Conservation (phyloP, 1,140 invertebrate genomes). For the Campoletis sonorensis region DNA sequence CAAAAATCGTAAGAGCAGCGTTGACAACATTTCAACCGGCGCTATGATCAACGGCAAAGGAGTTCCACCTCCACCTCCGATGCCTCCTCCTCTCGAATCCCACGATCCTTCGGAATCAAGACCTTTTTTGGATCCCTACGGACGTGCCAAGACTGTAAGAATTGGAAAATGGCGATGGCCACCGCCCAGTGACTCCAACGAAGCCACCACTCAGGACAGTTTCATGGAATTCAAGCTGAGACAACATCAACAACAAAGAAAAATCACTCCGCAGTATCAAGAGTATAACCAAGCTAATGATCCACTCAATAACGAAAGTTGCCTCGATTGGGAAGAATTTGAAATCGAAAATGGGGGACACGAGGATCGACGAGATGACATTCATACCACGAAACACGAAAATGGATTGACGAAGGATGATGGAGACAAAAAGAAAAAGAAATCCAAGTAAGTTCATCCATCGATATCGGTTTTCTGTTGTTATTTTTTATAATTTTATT, state of each 20-base stretch:
- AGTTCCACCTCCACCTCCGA: slow-evolving; percentile 88
- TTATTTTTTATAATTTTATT: neutral
- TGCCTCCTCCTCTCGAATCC: slow-evolving; percentile 88
- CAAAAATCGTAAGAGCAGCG: slow-evolving; percentile 80
- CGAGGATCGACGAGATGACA: slow-evolving; percentile 64
- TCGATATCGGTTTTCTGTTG: neutral
- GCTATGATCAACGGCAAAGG: slow-evolving; percentile 76
- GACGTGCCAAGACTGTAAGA: slow-evolving; percentile 94
- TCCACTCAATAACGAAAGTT: slow-evolving; percentile 73
- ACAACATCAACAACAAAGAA: slow-evolving; percentile 84
- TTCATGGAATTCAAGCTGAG: slow-evolving; percentile 94
- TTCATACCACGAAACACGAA: slow-evolving; percentile 62
- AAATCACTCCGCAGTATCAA: slow-evolving; percentile 83
- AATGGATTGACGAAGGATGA: slow-evolving; percentile 72
- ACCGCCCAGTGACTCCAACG: slow-evolving; percentile 87
- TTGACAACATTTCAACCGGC: slow-evolving; percentile 76
- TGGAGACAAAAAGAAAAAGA: slow-evolving; percentile 73
- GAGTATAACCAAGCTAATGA: slow-evolving; percentile 72
- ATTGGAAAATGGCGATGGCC: slow-evolving; percentile 99
- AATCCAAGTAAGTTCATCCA: slow-evolving; percentile 68
- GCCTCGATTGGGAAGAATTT: slow-evolving; percentile 89
- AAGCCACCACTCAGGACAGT: slow-evolving; percentile 80
- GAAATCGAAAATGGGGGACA: slow-evolving; percentile 80
- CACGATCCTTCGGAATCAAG: slow-evolving; percentile 86
- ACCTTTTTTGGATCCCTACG: slow-evolving; percentile 93